Conservation (phyloP, 1,140 invertebrate species). For the Meloidogyne hapla region DNA sequence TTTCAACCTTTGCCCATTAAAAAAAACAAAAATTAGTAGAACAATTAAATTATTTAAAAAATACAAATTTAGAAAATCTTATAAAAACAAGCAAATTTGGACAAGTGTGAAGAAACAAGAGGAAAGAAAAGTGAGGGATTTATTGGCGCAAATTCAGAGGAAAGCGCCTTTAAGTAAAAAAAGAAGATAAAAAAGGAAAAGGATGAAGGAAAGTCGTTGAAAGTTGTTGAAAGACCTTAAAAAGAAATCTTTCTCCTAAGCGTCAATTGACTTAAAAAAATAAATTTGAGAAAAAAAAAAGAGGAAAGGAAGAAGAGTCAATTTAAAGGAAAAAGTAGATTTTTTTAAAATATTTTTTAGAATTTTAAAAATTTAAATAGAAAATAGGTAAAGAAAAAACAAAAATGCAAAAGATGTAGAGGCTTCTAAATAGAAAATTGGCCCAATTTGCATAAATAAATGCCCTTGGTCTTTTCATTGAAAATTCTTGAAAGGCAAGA, state of each 20-base stretch:
- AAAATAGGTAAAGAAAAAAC: not conserved
- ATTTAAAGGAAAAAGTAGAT: not conserved
- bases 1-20: conserved; percentile 1
- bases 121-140: not conserved
- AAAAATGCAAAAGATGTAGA: not conserved
- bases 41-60: not conserved
- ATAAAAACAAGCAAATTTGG: not conserved
- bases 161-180: not conserved
- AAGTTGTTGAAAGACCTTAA: not conserved
- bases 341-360: too few species aligned
- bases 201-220: not conserved
- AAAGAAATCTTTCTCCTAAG: not conserved
- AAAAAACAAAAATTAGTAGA: not conserved
- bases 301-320: not conserved
- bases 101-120: not conserved
- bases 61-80: conserved; percentile 4
- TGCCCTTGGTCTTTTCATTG: not conserved
- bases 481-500: not conserved
- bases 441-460: not conserved
- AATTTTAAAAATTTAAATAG: too few species aligned
- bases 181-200: not conserved
- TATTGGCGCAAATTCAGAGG: not conserved
- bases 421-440: not conserved
- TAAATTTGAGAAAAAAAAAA: not conserved
- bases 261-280: not conserved